These are phyloP conservation scores for Actias luna DNA, from an alignment of 2,888 invertebrate species.

Conservation along the genomic window DNA sequence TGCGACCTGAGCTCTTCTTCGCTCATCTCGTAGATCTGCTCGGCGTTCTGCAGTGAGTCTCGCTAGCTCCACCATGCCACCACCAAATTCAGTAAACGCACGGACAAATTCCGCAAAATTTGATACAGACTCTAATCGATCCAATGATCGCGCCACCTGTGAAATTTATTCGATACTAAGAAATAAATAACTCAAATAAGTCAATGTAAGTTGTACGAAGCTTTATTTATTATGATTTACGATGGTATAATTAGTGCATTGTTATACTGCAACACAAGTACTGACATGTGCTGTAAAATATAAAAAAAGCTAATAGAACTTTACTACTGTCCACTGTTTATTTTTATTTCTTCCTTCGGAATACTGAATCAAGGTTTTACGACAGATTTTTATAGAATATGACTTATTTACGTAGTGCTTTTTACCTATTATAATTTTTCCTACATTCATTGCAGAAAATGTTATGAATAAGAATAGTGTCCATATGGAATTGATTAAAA, in stretches of 20 bases:
- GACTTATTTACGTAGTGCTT: no score
- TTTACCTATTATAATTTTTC: no score
- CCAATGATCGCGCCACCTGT: conserved; percentile 90
- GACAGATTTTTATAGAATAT: conserved; percentile 29
- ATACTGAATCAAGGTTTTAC: conserved; percentile 30
- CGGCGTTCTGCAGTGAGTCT: conserved; percentile 92
- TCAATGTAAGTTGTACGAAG: conserved; percentile 14
- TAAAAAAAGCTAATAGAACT: no score
- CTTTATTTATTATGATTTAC: no score
- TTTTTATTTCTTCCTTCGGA: conserved; percentile 21
- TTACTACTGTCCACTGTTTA: neutral
- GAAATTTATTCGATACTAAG: conserved; percentile 29
- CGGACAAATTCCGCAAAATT: conserved; percentile 99
- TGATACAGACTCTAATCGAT: conserved; percentile 92
- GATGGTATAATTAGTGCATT: neutral
- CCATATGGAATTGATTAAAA: no score
- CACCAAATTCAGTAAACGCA: conserved; percentile 98
- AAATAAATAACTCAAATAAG: conserved; percentile 22
- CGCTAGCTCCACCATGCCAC: conserved; percentile 99
- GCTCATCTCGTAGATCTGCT: conserved; percentile 95
- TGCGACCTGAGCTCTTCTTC: conserved; percentile 97
- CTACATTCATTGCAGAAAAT: no score
- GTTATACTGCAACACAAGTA: neutral
- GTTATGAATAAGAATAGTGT: no score
- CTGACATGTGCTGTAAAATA: neutral